A percentile compares a stretch with the other conserved stretches of the same genome.
Evolutionary conservation across 2,113 vertebrate genomes (phyloP).

Genomic region (Suricata suricatta): DNA sequence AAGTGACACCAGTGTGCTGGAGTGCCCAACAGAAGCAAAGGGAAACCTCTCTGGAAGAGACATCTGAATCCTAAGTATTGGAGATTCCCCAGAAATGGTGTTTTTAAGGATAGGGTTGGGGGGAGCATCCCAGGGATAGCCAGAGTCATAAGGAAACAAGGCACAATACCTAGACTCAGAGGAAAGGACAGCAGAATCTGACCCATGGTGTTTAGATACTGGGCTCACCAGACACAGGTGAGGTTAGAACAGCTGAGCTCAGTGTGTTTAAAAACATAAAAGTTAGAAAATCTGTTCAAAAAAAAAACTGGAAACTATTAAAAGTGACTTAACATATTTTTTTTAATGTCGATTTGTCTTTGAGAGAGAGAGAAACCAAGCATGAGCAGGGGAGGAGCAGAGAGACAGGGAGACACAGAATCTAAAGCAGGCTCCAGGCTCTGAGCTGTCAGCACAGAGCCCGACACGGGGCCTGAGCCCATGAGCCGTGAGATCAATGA

Average conservation of each 20-base stretch:
- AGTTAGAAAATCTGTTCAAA: not conserved
- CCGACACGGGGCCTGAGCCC: no score
- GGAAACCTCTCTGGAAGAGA: not conserved
- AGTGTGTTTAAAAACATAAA: not conserved
- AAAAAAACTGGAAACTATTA: not conserved
- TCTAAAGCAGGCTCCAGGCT: no score
- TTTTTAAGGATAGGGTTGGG: not conserved
- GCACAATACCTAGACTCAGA: not conserved
- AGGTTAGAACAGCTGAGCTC: not conserved
- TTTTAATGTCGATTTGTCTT: not conserved
- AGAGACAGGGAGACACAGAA: no score
- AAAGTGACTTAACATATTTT: not conserved
- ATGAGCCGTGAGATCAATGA: no score
- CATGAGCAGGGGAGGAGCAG: no score
- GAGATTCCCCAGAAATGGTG: not conserved
- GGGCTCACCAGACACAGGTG: no score
- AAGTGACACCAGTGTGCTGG: no score
- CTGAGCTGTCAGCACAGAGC: no score
- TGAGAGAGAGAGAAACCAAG: no score
- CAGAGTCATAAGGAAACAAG: not conserved
- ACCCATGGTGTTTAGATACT: not conserved
- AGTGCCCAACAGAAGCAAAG: not conserved
- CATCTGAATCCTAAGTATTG: not conserved
- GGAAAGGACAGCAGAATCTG: not conserved
- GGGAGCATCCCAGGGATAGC: not conserved